These are phyloP conservation scores for Taenioides sp. DNA, from an alignment of 2,797 vertebrate genomes.

Conservation along the genomic window DNA sequence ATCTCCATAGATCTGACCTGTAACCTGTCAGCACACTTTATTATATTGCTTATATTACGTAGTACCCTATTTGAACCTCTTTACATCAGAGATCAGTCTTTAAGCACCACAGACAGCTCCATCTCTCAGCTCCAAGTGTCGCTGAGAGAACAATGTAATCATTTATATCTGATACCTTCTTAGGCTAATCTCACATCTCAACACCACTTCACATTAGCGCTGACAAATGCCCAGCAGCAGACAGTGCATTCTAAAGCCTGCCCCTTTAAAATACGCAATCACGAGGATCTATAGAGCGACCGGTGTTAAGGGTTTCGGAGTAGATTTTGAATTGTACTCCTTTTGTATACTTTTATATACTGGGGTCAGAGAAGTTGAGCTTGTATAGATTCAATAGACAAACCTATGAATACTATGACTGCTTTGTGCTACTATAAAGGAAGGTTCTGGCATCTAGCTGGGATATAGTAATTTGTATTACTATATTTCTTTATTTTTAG, in stretches of 20 bases:
- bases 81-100: not conserved
- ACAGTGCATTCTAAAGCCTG: not conserved
- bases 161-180: not conserved
- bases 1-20: no score
- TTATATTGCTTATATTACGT: no score
- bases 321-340: not conserved
- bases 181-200: not conserved
- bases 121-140: not conserved
- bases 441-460: no score
- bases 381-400: not conserved
- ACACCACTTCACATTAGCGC: no score
- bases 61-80: no score
- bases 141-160: not conserved
- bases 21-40: no score
- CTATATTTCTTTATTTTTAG: no score
- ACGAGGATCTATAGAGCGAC: not conserved
- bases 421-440: no score
- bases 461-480: no score
- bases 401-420: no score
- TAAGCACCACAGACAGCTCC: conserved; percentile 17
- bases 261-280: not conserved
- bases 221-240: no score
- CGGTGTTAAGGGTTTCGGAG: not conserved
- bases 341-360: not conserved
- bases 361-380: no score